These are phyloP conservation scores for Boleophthalmus pectinirostris DNA, from an alignment of 2,113 vertebrate species.

Conservation along the genomic window DNA sequence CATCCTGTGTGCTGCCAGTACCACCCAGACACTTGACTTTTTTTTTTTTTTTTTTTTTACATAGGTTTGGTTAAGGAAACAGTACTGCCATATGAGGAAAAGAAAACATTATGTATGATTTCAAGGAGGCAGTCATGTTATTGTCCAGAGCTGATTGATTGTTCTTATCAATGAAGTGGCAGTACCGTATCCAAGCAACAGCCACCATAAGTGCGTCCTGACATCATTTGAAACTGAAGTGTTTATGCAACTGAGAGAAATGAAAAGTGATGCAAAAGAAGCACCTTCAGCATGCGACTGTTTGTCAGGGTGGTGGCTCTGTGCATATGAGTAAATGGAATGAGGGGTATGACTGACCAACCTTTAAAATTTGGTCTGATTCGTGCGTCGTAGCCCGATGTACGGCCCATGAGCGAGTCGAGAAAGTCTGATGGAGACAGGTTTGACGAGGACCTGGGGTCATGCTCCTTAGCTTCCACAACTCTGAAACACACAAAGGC, in stretches of 20 bases:
- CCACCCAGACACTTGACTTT: conserved; percentile 10
- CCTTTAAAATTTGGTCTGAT: conserved; percentile 99
- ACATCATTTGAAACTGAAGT: conserved; percentile 25
- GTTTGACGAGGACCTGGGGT: conserved; percentile 89
- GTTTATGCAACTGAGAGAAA: conserved; percentile 8
- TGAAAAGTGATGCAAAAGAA: neutral
- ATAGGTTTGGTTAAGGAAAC: neutral
- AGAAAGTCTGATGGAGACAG: conserved; percentile 98
- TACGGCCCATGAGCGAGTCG: conserved; percentile 98
- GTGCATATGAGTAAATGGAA: neutral
- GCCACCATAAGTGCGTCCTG: conserved; percentile 24
- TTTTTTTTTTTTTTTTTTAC: neutral
- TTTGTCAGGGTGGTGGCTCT: neutral
- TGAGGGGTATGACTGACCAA: conserved; percentile 63
- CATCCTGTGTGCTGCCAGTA: conserved; percentile 30
- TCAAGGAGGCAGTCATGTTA: conserved; percentile 21
- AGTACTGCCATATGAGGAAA: conserved; percentile 1
- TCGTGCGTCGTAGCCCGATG: conserved; percentile 96
- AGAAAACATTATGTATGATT: conserved; percentile 23
- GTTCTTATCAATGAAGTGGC: conserved; percentile 24
- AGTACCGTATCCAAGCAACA: conserved; percentile 33
- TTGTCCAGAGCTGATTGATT: conserved; percentile 44
- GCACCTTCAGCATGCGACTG: neutral
- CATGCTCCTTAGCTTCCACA: conserved; percentile 92
- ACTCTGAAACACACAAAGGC: conserved; percentile 72